Conservation (phyloP, 2,113 vertebrate genomes). For the Brevimyrus niger region DNA sequence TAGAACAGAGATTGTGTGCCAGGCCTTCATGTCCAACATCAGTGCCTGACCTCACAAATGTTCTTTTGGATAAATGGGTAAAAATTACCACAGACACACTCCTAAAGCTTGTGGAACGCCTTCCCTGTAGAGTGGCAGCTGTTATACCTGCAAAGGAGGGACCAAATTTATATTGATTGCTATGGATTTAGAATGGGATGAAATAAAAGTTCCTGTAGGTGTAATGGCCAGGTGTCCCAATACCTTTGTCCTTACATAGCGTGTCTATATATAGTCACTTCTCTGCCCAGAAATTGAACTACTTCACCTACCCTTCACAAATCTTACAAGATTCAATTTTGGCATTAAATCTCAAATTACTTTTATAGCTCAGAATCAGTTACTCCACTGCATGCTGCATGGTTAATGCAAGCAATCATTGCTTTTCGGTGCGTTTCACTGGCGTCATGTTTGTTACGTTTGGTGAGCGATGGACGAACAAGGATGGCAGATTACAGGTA, state of each 20-base stretch:
- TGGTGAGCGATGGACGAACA: too few species aligned
- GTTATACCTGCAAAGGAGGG: too few species aligned
- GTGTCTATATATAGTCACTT: background rate
- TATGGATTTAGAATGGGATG: too few species aligned
- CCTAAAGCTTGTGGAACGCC: background rate
- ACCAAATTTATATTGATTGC: too few species aligned
- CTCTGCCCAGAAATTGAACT: background rate
- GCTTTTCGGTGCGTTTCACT: background rate
- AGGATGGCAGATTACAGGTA: too few species aligned
- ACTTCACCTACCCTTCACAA: background rate
- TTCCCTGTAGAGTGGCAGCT: background rate
- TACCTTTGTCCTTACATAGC: too few species aligned
- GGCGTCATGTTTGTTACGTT: background rate
- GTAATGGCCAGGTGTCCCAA: too few species aligned
- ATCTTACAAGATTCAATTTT: background rate
- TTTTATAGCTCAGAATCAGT: background rate
- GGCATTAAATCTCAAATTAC: background rate
- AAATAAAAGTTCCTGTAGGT: too few species aligned
- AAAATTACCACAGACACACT: background rate
- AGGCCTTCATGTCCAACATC: background rate
- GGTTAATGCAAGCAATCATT: too few species aligned
- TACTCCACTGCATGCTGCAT: background rate
- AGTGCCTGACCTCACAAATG: background rate
- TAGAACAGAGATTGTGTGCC: background rate
- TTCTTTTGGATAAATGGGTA: background rate